Conservation (phyloP, 2,113 vertebrate species). For the Pelecanoides urinatrix region DNA sequence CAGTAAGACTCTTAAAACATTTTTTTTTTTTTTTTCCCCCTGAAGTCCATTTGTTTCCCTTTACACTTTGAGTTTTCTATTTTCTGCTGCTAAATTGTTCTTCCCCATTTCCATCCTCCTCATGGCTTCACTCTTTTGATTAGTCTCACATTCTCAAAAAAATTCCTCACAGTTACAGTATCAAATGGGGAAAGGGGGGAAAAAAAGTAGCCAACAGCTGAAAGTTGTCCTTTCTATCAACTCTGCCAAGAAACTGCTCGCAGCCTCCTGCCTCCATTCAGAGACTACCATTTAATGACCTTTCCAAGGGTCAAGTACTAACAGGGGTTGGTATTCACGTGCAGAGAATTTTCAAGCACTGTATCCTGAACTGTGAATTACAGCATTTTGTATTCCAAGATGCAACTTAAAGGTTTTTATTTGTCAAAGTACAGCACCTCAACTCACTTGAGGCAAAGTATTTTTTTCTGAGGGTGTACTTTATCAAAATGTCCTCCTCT, state of each 20-base stretch:
- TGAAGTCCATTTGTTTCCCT: not conserved
- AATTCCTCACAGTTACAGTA: not conserved
- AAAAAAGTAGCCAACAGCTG: not conserved
- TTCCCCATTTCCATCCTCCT: not conserved
- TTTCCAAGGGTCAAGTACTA: slow-evolving; percentile 26
- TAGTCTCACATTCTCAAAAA: not conserved
- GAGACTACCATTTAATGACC: not conserved
- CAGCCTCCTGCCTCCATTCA: not conserved
- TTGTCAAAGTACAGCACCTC: not conserved
- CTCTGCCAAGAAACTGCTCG: slow-evolving; percentile 9
- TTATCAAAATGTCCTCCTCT: not conserved
- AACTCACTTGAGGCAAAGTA: not conserved
- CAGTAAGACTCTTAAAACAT: not conserved
- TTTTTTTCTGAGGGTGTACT: not conserved
- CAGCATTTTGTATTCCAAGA: not conserved
- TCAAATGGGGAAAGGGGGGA: not conserved
- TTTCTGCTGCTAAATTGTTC: not conserved
- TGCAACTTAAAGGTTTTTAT: not conserved
- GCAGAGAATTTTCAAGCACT: not conserved
- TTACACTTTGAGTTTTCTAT: not conserved
- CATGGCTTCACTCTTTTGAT: not conserved
- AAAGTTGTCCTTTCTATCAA: not conserved
- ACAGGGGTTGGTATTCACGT: not conserved
- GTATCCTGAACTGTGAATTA: not conserved
- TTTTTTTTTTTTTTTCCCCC: not conserved